Conservation (phyloP, 2,888 invertebrate species). For the Macrophya alboannulata region DNA sequence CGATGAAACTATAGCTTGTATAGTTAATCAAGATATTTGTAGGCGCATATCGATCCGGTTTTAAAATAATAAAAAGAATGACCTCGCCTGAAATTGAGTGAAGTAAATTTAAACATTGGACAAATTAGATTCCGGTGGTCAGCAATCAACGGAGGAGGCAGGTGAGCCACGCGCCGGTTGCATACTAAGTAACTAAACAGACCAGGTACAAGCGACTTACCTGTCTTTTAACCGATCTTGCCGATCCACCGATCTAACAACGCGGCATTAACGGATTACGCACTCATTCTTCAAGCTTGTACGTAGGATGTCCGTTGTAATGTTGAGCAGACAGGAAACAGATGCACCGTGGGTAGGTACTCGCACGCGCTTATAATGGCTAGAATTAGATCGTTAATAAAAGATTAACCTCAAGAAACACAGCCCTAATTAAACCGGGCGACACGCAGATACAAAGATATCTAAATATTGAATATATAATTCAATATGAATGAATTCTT, state of each 20-base stretch:
- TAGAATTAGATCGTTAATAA: slow-evolving; percentile 63
- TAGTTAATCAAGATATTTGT: slow-evolving; percentile 23
- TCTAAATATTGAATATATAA: not conserved
- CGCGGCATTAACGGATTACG: slow-evolving; percentile 65
- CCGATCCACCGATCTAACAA: slow-evolving; percentile 60
- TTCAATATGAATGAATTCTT: not conserved
- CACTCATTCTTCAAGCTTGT: slow-evolving; percentile 34
- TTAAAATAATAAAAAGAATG: not conserved
- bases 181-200: slow-evolving; percentile 61
- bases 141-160: slow-evolving; percentile 68
- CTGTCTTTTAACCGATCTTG: slow-evolving; percentile 60
- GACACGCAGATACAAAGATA: not conserved
- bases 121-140: slow-evolving; percentile 69
- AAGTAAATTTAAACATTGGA: slow-evolving; percentile 63
- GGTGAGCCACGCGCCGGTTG: slow-evolving; percentile 70
- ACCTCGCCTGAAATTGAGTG: not conserved
- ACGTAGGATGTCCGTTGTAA: slow-evolving; percentile 14
- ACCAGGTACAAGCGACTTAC: slow-evolving; percentile 21
- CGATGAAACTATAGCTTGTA: not conserved
- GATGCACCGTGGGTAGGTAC: slow-evolving; percentile 61
- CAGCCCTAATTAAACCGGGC: slow-evolving; percentile 8
- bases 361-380: slow-evolving; percentile 39
- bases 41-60: slow-evolving; percentile 22
- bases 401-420: slow-evolving; percentile 62
- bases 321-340: slow-evolving; percentile 65